Evolutionary conservation across 2,797 vertebrate genomes (phyloP).

Genomic region (Garrulus glandarius): DNA sequence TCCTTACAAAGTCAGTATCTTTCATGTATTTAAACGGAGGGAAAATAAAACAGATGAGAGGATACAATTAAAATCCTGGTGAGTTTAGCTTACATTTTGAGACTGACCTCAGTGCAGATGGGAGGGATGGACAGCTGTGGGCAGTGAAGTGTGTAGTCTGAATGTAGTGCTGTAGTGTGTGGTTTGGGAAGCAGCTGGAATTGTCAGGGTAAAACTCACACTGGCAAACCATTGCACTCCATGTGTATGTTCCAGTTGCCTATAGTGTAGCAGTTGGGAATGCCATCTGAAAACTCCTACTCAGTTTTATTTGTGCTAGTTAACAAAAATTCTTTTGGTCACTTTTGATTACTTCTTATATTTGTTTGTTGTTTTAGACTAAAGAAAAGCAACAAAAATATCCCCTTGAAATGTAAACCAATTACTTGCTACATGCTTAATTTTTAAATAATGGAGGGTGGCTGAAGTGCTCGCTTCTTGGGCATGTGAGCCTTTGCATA

Average conservation of each 20-base stretch:
- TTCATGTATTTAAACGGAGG: not conserved
- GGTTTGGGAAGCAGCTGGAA: not conserved
- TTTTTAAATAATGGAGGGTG: not conserved
- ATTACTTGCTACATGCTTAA: not conserved
- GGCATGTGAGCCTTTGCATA: not conserved
- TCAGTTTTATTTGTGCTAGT: not conserved
- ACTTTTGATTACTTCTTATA: not conserved
- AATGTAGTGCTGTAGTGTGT: not conserved
- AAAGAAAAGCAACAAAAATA: not conserved
- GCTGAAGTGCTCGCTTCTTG: not conserved
- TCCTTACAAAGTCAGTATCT: not conserved
- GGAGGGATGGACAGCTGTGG: not conserved
- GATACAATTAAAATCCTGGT: not conserved
- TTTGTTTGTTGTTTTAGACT: not conserved
- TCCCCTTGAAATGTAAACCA: not conserved
- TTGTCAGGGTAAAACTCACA: not conserved
- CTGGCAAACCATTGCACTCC: not conserved
- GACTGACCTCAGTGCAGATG: not conserved
- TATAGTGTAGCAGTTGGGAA: not conserved
- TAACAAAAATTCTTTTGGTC: not conserved
- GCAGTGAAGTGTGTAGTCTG: fast-evolving
- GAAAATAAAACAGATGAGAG: not conserved
- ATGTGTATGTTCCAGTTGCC: not conserved
- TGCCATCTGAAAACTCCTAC: not conserved
- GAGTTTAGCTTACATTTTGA: not conserved